Evolutionary conservation across 2,888 invertebrate genomes (phyloP), one percentile per base, ranked within the genome.

Genomic region (Keiferia lycopersicella): DNA sequence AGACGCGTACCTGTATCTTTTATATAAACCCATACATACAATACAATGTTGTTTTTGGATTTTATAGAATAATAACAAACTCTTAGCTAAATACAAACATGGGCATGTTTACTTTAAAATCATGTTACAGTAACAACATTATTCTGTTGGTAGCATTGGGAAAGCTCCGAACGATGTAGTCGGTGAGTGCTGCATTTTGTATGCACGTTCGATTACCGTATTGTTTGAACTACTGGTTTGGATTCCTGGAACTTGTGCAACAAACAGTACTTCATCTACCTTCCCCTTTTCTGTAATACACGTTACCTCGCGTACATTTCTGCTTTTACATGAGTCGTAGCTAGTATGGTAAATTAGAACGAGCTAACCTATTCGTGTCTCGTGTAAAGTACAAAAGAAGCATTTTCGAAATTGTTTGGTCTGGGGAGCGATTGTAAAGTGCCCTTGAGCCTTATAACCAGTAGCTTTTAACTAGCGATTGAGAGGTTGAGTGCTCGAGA

Each of bases 171-270:
- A 68, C 22, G 20, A 57, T 30, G 57, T 38, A 64, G 58, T 56
- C 8, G 16, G 22, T 53, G 12, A 58, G 68, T 76, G 69, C 67
- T 67, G 68, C 64, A 68, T 71, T 68, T 71, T 72, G 73, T 73
- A 70, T 73, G 68, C 70, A 70, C 71, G 68, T 68, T 73, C 69
- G 65, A 73, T 73, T 71, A 72, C 68, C 65, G 73, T 75, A 80
- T 82, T 87, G 85, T 87, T 86, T 83, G 72, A 76, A 78, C 76
- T 73, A 79, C 71, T n/a, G n/a, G n/a, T n/a, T n/a, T n/a, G 74
- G 78, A 87, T 87, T 80, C 82, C 79, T 72, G 68, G 69, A 70
- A 76, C 78, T 79, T 76, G 71, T 75, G 76, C 75, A 79, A 80
- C 66, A 67, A 72, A 72, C 68, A 14, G 39, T 58, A 34, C 56